Conservation (phyloP, 2,797 vertebrate genomes). For the Pithecia hirsuta region DNA sequence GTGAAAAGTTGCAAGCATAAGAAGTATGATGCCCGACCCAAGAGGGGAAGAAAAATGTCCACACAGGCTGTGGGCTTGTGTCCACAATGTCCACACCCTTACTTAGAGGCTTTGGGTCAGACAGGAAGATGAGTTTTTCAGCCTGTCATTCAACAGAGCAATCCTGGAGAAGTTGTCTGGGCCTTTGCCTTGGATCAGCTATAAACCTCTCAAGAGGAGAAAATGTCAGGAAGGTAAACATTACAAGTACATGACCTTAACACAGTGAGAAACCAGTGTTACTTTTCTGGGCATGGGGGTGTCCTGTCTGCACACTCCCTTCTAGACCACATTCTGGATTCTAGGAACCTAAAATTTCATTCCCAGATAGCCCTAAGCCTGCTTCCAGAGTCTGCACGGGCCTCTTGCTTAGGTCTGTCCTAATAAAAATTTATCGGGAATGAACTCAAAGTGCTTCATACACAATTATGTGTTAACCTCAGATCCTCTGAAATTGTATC, state of each 20-base stretch:
- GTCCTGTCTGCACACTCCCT: background rate
- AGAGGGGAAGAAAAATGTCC: background rate
- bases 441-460: constrained; percentile 57
- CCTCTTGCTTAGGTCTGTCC: background rate
- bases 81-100: background rate
- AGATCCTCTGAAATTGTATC: constrained; percentile 70
- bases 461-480: constrained; percentile 74
- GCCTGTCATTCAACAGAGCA: background rate
- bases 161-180: background rate
- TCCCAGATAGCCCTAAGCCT: background rate
- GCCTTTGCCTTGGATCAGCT: background rate
- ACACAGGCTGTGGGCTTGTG: too few species aligned
- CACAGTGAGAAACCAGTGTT: background rate
- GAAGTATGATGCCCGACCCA: background rate
- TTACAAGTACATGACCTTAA: background rate
- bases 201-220: background rate
- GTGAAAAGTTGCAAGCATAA: background rate
- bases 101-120: background rate
- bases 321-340: background rate
- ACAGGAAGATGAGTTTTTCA: background rate
- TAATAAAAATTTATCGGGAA: background rate
- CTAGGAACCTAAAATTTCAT: background rate
- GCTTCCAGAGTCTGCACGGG: background rate
- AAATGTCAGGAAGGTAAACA: background rate
- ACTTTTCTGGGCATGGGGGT: background rate